Evolutionary conservation across 2,113 vertebrate species (phyloP).

Genomic region (Siniperca knerii): DNA sequence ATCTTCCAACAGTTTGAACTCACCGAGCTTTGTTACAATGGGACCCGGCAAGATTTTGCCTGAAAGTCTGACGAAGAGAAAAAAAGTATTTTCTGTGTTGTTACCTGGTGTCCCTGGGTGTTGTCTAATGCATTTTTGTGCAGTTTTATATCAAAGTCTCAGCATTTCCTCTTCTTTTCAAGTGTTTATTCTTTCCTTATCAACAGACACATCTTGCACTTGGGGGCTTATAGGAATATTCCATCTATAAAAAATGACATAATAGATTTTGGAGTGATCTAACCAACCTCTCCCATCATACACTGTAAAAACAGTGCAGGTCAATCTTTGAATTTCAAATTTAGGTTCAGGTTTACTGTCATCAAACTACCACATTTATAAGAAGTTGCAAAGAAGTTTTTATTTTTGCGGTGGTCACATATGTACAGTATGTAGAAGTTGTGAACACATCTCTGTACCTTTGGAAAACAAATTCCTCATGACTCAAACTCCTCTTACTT

Average conservation of each 20-base stretch:
- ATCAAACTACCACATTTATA: not conserved
- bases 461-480: conserved; percentile 10
- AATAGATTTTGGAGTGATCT: not conserved
- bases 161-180: conserved; percentile 1
- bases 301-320: not conserved
- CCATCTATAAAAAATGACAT: not conserved
- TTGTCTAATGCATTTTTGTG: conserved; percentile 8
- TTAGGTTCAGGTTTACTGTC: not conserved
- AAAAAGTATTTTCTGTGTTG: not conserved
- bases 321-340: not conserved
- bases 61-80: not conserved
- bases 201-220: not conserved
- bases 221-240: not conserved
- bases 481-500: not conserved
- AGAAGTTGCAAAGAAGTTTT: not conserved
- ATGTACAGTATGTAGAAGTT: conserved; percentile 8
- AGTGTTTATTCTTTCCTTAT: not conserved
- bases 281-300: too few relatives aligned
- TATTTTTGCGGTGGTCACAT: not conserved
- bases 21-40: conserved; percentile 31
- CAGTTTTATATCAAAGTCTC: conserved; percentile 13
- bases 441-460: conserved; percentile 10
- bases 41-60: conserved; percentile 9
- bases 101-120: not conserved
- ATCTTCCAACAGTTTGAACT: conserved; percentile 66